Evolutionary conservation across 64 coral and sea anemone genomes (phyloP).

Genomic region (Catalaphyllia jardinei): DNA sequence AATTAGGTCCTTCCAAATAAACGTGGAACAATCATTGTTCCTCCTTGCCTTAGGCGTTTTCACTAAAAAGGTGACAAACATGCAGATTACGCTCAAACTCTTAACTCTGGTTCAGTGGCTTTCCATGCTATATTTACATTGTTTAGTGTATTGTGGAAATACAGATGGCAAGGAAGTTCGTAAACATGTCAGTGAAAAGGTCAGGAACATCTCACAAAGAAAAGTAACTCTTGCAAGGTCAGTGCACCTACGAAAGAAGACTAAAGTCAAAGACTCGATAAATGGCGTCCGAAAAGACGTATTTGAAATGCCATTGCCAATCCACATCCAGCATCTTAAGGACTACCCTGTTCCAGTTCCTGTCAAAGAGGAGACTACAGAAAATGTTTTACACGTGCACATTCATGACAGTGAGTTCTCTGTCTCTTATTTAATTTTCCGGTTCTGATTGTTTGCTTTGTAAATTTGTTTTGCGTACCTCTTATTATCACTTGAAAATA

Average conservation of each 20-base stretch:
- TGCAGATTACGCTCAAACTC: background rate
- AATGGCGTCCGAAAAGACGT: background rate
- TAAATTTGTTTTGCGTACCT: background rate
- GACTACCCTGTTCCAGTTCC: slow-evolving; percentile 21
- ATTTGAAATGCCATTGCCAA: background rate
- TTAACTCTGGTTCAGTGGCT: background rate
- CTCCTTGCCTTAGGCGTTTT: background rate
- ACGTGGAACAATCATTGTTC: background rate
- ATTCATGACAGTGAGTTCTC: slow-evolving; percentile 37
- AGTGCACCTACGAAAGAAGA: too few relatives aligned
- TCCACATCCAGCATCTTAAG: slow-evolving; percentile 12
- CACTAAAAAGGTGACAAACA: background rate
- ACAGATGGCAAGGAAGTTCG: background rate
- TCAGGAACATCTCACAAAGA: background rate
- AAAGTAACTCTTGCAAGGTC: background rate
- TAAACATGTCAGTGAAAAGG: slow-evolving; percentile 19
- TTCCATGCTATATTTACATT: background rate
- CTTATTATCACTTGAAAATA: too few relatives aligned
- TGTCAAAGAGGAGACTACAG: background rate
- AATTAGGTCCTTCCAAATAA: background rate
- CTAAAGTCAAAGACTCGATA: too few relatives aligned
- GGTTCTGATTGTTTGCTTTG: background rate
- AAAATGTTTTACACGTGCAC: slow-evolving; percentile 37
- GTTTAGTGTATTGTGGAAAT: background rate
- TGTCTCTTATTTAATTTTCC: background rate